Conservation (phyloP, 2,888 invertebrate genomes). For the Agrenia bidenticulata region DNA sequence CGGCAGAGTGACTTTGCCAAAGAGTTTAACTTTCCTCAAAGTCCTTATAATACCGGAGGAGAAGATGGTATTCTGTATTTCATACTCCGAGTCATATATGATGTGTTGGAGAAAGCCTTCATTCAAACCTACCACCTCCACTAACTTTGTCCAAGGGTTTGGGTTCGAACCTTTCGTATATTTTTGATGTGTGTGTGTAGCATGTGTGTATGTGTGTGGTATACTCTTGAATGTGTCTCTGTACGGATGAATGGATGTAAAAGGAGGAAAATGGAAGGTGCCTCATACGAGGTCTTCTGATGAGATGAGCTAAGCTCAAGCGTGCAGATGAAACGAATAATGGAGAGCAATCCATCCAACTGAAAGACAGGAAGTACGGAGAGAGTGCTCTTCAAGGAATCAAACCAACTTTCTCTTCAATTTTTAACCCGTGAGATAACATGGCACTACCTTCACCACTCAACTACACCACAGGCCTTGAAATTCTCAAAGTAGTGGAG, state of each 20-base stretch:
- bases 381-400: constrained; percentile 31
- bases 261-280: constrained; percentile 14
- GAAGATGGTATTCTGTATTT: too few relatives aligned
- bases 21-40: background rate
- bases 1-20: too few relatives aligned
- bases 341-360: constrained; percentile 45
- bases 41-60: too few relatives aligned
- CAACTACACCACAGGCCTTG: too few relatives aligned
- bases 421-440: constrained; percentile 12
- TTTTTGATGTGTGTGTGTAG: too few relatives aligned
- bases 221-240: constrained; percentile 2
- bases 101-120: too few relatives aligned
- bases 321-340: constrained; percentile 45
- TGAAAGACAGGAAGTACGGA: constrained; percentile 42
- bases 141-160: too few relatives aligned
- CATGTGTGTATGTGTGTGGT: too few relatives aligned
- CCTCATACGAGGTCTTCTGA: constrained; percentile 18
- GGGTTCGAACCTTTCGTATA: too few relatives aligned
- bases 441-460: background rate
- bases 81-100: too few relatives aligned
- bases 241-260: constrained; percentile 15
- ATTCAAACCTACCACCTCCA: too few relatives aligned
- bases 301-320: constrained; percentile 39
- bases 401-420: constrained; percentile 29
- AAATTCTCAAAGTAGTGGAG: too few relatives aligned